These are phyloP conservation scores for Ophioninae sp. DNA, from an alignment of 2,888 invertebrate species.

Conservation along the genomic window DNA sequence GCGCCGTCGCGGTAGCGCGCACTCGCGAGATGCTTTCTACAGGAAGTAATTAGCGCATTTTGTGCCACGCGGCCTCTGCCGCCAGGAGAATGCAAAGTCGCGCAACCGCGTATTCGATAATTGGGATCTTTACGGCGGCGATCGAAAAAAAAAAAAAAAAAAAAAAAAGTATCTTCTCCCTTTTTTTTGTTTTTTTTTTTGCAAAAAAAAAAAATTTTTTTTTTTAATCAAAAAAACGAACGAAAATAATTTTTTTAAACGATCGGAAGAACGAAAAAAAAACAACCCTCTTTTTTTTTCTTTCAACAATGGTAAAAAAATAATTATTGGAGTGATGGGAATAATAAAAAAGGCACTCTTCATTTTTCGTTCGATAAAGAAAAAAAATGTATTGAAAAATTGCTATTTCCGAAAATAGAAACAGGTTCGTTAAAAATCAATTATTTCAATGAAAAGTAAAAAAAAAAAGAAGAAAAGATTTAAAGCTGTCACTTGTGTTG, in stretches of 20 bases:
- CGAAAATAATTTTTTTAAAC: no score
- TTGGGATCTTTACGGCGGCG: constrained; percentile 23
- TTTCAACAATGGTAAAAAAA: no score
- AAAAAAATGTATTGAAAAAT: no score
- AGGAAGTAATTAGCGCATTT: constrained; percentile 68
- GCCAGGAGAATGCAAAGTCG: constrained; percentile 40
- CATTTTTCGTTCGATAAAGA: no score
- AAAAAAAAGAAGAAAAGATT: neutral
- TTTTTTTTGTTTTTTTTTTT: neutral
- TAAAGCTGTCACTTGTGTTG: neutral
- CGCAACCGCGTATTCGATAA: constrained; percentile 52
- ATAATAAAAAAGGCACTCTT: no score
- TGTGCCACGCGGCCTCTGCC: constrained; percentile 46
- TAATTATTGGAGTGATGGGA: no score
- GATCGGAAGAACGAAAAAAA: no score
- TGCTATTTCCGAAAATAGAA: no score
- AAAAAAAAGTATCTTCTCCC: neutral
- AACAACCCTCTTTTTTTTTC: no score
- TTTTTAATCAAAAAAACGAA: neutral
- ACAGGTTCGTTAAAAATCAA: no score
- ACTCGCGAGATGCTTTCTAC: constrained; percentile 64
- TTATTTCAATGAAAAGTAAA: neutral
- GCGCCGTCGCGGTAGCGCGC: constrained; percentile 29
- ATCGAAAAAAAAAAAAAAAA: neutral
- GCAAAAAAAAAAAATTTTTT: neutral